These are phyloP conservation scores for Parauchenoglanis punctatus DNA, from an alignment of 2,797 vertebrate species.

Conservation along the genomic window DNA sequence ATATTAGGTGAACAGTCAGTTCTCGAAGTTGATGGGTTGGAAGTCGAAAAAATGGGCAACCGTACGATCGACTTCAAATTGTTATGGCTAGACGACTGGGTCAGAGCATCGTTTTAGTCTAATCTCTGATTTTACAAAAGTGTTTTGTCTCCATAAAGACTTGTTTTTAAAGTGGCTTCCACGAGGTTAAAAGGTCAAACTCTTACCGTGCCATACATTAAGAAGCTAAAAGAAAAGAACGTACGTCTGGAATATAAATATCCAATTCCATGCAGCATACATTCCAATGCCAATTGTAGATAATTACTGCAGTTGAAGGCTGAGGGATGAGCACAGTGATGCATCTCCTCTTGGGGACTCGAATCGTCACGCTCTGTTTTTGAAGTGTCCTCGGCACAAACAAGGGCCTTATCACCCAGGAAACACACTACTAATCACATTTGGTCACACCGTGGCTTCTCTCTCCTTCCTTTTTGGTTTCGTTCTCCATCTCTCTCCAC, in stretches of 20 bases:
- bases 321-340: constrained; percentile 69
- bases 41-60: too few species aligned
- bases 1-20: too few species aligned
- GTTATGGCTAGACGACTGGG: too few species aligned
- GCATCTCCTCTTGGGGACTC: constrained; percentile 69
- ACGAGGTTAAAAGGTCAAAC: constrained; percentile 35
- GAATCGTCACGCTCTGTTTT: constrained; percentile 71
- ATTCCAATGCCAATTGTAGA: constrained; percentile 57
- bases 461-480: neutral
- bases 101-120: neutral
- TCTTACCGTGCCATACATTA: neutral
- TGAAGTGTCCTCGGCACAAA: constrained; percentile 67
- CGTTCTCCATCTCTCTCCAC: neutral
- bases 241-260: neutral
- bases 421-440: constrained; percentile 73
- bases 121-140: neutral
- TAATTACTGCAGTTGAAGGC: constrained; percentile 77
- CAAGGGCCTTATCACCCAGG: constrained; percentile 73
- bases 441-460: constrained; percentile 56
- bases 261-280: neutral
- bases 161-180: neutral
- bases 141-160: neutral
- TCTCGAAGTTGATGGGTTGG: too few species aligned
- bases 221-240: neutral
- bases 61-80: too few species aligned